Evolutionary conservation across 2,888 invertebrate species (phyloP), one percentile per base, ranked within the genome.

Genomic region (Drosophila mulleri): DNA sequence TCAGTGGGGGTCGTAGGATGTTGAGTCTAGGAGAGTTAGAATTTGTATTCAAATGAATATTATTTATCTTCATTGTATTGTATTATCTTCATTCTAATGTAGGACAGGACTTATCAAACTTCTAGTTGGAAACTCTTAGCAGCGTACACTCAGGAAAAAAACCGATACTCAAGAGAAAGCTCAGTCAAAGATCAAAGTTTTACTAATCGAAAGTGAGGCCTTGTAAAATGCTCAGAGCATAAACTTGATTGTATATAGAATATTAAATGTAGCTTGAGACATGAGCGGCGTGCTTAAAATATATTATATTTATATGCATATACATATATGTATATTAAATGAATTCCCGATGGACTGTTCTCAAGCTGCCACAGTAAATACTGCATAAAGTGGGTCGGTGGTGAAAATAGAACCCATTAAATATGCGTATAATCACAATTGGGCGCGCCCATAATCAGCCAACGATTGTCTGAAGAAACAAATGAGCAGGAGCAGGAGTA

Each of bases 361-460:
- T 0, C 3, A 7, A 8, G 35, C 32, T 23, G 45, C 8, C 29
- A 39, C 11, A 42, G 32, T 23, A 44, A 58, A 53, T 50, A 18
- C 18, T 39, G n/a, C 4, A 11, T 26, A 20, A 45, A 45, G 41
- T 23, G 62, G 74, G 69, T 62, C 69, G 65, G 41, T 32, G 42
- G 20, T 12, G 45, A 62, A 61, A 67, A 67, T 57, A 32, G 18
- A 62, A 59, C 23, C 52, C 47, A 79, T 78, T 78, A 64, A 64
- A 72, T 75, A 71, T 79, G 77, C 77, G 70, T 66, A 67, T 66
- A 80, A 77, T 77, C 81, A 67, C 47, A 77, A 74, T 74, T 74
- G 78, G 81, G 57, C 58, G 63, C 78, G 74, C 48, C 74, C 65
- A 80, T 73, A 79, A 79, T 77, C 81, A 77, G 61, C 59, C 64